Percentiles rank a stretch among this genome's conserved stretches.
These are phyloP conservation scores for Elmis aenea DNA, from an alignment of 2,888 invertebrate species.

Conservation along the genomic window DNA sequence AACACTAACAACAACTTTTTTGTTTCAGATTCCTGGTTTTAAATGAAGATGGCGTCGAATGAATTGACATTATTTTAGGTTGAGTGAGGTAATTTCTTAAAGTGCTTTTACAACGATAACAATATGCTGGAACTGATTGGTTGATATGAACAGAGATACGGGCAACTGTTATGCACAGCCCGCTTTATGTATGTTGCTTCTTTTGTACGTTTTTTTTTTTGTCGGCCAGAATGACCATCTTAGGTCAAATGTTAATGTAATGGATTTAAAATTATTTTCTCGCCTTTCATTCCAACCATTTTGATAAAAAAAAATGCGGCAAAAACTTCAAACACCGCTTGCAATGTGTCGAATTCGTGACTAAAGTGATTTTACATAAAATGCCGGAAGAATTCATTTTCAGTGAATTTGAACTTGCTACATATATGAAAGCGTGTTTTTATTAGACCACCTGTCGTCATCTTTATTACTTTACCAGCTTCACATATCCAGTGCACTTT, in stretches of 20 bases:
- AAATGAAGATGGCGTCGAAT: conserved; percentile 13
- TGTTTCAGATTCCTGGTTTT: conserved; percentile 24
- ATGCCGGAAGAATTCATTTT: conserved; percentile 11
- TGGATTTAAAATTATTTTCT: conserved; percentile 11
- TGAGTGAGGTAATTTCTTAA: conserved; percentile 9
- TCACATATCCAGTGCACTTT: too few species aligned
- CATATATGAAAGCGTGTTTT: too few species aligned
- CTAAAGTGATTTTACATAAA: conserved; percentile 16
- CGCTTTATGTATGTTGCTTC: conserved; percentile 3
- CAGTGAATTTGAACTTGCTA: conserved; percentile 15
- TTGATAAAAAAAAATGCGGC: conserved; percentile 11
- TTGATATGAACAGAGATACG: conserved; percentile 8
- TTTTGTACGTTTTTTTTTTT: conserved; percentile 5
- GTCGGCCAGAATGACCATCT: not conserved
- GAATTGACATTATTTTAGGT: conserved; percentile 21
- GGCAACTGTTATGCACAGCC: conserved; percentile 1
- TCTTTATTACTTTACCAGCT: too few species aligned
- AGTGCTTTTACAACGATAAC: conserved; percentile 13
- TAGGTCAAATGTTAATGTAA: conserved; percentile 18
- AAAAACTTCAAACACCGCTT: conserved; percentile 10
- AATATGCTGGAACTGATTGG: conserved; percentile 6
- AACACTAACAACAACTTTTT: conserved; percentile 22
- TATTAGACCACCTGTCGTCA: too few species aligned
- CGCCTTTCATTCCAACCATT: conserved; percentile 6
- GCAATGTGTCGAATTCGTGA: conserved; percentile 22